Evolutionary conservation across 1,140 invertebrate species (phyloP).

Genomic region (Cherax destructor): DNA sequence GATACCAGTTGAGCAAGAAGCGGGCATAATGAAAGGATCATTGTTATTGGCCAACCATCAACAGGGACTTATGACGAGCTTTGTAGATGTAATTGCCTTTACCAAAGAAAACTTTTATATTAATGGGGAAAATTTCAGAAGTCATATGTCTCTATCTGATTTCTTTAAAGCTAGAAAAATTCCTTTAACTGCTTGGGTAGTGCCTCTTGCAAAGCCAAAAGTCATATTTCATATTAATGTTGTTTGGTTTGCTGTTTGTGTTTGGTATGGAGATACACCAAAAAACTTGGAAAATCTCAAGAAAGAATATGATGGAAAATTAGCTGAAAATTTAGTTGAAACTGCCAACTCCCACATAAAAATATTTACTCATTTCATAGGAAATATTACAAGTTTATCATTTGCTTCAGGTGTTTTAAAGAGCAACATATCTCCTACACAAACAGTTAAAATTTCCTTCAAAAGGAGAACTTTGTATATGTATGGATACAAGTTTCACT

Average conservation of each 20-base stretch:
- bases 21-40: conserved; percentile 43
- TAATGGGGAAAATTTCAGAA: conserved; percentile 45
- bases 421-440: conserved; percentile 12
- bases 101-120: conserved; percentile 51
- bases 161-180: conserved; percentile 45
- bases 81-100: conserved; percentile 47
- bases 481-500: conserved; percentile 28
- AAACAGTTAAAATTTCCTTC: conserved; percentile 36
- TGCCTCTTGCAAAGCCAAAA: conserved; percentile 30
- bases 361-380: conserved; percentile 42
- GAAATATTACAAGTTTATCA: conserved; percentile 20
- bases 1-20: conserved; percentile 28
- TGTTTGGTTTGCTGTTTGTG: conserved; percentile 38
- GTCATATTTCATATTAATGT: conserved; percentile 48
- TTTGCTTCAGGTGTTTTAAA: conserved; percentile 27
- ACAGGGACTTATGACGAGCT: conserved; percentile 47
- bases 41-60: conserved; percentile 26
- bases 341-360: neutral
- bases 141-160: conserved; percentile 17
- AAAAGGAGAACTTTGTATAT: conserved; percentile 37
- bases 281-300: conserved; percentile 28
- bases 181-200: conserved; percentile 47
- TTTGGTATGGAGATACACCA: conserved; percentile 24
- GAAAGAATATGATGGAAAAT: conserved; percentile 1
- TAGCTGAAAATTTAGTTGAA: conserved; percentile 2